Evolutionary conservation across 2,113 vertebrate species (phyloP).

Genomic region (Pelodiscus sinensis): DNA sequence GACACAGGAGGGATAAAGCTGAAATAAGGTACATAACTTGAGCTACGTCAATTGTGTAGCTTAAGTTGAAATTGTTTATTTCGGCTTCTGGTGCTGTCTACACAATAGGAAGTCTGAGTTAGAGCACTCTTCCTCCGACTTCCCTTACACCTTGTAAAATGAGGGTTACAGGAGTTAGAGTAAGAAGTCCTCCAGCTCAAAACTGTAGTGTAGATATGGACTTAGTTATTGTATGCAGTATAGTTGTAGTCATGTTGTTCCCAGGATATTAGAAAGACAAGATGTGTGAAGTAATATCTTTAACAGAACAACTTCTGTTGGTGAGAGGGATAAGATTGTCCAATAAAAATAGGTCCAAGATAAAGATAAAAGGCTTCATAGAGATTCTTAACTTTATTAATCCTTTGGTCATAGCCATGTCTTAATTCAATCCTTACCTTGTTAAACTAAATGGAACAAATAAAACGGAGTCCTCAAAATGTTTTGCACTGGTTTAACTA

Average conservation of each 20-base stretch:
- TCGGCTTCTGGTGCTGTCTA: too few species aligned
- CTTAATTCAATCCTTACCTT: neutral
- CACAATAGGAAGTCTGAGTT: too few species aligned
- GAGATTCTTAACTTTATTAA: neutral
- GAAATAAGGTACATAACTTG: too few species aligned
- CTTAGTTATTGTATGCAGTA: too few species aligned
- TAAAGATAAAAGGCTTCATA: neutral
- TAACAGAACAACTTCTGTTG: neutral
- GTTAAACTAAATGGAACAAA: neutral
- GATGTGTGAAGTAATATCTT: neutral
- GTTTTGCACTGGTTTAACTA: neutral
- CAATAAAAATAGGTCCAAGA: neutral
- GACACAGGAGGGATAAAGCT: too few species aligned
- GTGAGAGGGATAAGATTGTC: neutral
- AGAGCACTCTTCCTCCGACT: too few species aligned
- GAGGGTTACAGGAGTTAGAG: too few species aligned
- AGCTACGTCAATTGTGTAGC: too few species aligned
- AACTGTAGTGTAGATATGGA: too few species aligned
- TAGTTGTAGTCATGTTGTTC: neutral
- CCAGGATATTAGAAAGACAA: neutral
- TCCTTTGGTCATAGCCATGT: neutral
- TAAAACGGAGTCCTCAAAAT: neutral
- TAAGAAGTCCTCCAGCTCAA: too few species aligned
- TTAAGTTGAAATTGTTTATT: too few species aligned
- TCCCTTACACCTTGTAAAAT: too few species aligned